Evolutionary conservation across 2,888 invertebrate genomes (phyloP).

Genomic region (Kryphioiulus occultus): DNA sequence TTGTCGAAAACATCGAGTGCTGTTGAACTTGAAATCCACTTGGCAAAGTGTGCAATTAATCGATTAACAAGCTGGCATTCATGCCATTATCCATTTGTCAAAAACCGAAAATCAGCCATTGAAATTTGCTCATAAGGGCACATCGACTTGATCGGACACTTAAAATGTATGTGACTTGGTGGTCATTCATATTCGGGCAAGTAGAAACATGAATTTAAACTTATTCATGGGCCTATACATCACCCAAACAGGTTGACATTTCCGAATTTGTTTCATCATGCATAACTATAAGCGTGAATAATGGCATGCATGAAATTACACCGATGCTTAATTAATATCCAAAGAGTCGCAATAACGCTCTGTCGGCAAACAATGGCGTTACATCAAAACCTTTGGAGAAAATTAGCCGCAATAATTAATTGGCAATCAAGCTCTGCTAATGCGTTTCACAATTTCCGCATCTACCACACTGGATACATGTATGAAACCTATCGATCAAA

Average conservation of each 20-base stretch:
- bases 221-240: background rate
- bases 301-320: background rate
- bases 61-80: background rate
- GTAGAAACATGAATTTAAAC: background rate
- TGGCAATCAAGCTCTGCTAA: background rate
- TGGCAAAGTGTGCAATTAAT: background rate
- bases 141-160: background rate
- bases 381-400: background rate
- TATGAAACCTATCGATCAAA: background rate
- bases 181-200: background rate
- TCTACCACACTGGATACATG: background rate
- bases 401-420: conserved; percentile 13
- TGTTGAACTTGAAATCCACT: background rate
- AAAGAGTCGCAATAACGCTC: background rate
- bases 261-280: background rate
- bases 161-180: background rate
- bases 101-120: background rate
- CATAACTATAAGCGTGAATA: conserved; percentile 6
- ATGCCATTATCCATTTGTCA: background rate
- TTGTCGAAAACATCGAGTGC: background rate
- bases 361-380: background rate
- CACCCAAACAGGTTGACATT: background rate
- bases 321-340: background rate
- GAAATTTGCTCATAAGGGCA: background rate
- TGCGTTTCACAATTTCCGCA: background rate